Percentiles rank a stretch among this genome's conserved stretches.
Conservation (phyloP, 2,888 invertebrate species). For the Agonopterix subpropinquella region DNA sequence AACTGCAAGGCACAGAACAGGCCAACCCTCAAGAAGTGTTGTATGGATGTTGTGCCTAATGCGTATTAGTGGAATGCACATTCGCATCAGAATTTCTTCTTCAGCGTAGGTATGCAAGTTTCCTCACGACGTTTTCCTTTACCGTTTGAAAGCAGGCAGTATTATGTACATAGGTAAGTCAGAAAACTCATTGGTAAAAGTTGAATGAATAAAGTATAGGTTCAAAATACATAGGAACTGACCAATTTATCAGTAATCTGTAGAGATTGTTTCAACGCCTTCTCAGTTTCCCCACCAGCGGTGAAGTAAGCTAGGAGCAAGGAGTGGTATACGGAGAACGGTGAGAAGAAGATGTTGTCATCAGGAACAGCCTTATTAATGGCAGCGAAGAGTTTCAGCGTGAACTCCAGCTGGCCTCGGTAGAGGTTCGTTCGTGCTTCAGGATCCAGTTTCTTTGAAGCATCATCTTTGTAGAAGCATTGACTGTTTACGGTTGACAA, state of each 20-base stretch:
- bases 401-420: slow-evolving; percentile 78
- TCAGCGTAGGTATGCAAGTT: too few relatives aligned
- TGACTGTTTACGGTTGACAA: slow-evolving; percentile 47
- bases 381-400: slow-evolving; percentile 80
- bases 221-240: slow-evolving; percentile 15
- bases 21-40: too few relatives aligned
- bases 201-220: too few relatives aligned
- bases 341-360: slow-evolving; percentile 91
- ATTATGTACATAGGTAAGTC: too few relatives aligned
- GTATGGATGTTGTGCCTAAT: too few relatives aligned
- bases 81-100: too few relatives aligned
- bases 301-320: slow-evolving; percentile 87
- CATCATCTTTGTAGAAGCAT: slow-evolving; percentile 63
- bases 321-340: slow-evolving; percentile 89
- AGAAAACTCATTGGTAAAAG: too few relatives aligned
- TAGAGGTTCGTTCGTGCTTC: slow-evolving; percentile 49
- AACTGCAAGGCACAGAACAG: too few relatives aligned
- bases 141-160: too few relatives aligned
- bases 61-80: too few relatives aligned
- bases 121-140: too few relatives aligned
- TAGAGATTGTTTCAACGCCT: slow-evolving; percentile 77
- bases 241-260: slow-evolving; percentile 76
- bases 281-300: slow-evolving; percentile 82
- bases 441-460: slow-evolving; percentile 58
- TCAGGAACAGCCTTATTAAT: slow-evolving; percentile 79